Conservation (phyloP, 2,113 vertebrate species). For the Glaucomys volans region DNA sequence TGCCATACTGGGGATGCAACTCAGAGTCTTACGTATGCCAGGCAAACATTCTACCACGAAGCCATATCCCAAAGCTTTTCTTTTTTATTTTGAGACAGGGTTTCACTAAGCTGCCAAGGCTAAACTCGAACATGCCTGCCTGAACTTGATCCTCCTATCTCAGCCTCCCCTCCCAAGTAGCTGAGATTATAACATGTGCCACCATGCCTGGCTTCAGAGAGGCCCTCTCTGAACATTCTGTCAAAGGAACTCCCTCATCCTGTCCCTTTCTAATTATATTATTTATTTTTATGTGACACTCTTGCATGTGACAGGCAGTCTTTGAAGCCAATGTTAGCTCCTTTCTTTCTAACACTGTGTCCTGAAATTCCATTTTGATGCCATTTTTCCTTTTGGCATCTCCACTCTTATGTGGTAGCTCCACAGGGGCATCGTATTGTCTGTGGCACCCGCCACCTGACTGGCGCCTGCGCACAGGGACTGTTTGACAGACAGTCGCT, state of each 20-base stretch:
- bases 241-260: not conserved
- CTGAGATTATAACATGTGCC: too few relatives aligned
- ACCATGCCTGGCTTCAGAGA: not conserved
- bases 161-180: too few relatives aligned
- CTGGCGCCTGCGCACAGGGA: not conserved
- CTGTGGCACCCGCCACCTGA: not conserved
- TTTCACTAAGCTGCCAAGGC: too few relatives aligned
- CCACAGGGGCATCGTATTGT: not conserved
- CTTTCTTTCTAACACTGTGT: not conserved
- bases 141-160: too few relatives aligned
- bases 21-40: too few relatives aligned
- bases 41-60: too few relatives aligned
- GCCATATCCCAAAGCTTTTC: too few relatives aligned
- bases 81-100: too few relatives aligned
- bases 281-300: not conserved
- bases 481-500: not conserved
- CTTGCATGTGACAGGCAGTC: not conserved
- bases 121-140: too few relatives aligned
- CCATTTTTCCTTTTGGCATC: not conserved
- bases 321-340: not conserved
- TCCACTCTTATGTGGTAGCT: accelerated
- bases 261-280: not conserved
- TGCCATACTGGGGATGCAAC: too few relatives aligned
- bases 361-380: not conserved
- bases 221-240: not conserved